A percentile compares a stretch with the other conserved stretches of the same genome.
phyloP scores from a whole-genome alignment of 2,888 invertebrate genomes.

The Pristionchus fissidentatus region DNA sequence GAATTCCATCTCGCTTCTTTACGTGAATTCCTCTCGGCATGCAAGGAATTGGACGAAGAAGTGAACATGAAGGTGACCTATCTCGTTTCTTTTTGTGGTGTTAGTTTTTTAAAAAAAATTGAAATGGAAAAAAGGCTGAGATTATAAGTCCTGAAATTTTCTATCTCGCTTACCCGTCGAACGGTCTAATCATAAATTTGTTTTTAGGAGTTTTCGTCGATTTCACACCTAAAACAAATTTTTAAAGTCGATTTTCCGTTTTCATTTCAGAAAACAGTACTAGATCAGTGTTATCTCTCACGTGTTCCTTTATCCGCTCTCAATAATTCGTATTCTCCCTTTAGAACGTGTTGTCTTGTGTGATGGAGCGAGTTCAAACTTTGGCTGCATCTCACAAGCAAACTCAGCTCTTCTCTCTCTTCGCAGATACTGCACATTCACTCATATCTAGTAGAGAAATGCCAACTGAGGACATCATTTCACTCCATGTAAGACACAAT shows the following conservation, averaged over 20 bases:
- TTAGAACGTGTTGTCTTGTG: slow-evolving; percentile 39
- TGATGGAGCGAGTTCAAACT: slow-evolving; percentile 43
- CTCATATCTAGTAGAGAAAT: slow-evolving; percentile 80
- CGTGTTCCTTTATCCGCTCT: too few relatives aligned
- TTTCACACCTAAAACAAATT: not conserved
- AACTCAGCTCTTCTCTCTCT: slow-evolving; percentile 89
- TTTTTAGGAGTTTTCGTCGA: too few relatives aligned
- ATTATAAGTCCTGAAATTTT: too few relatives aligned
- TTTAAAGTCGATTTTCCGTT: not conserved
- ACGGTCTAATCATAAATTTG: too few relatives aligned
- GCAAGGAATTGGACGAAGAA: slow-evolving; percentile 93
- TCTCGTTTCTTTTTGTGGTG: not conserved
- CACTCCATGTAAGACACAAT: slow-evolving; percentile 85
- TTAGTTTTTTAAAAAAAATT: not conserved
- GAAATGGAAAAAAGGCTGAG: not conserved
- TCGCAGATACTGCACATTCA: slow-evolving; percentile 79
- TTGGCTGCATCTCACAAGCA: slow-evolving; percentile 8
- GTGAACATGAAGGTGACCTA: slow-evolving; percentile 84
- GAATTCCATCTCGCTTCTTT: slow-evolving; percentile 97
- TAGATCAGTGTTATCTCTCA: too few relatives aligned
- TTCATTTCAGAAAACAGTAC: too few relatives aligned
- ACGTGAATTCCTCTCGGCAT: slow-evolving; percentile 94
- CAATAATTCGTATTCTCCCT: not conserved
- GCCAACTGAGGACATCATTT: slow-evolving; percentile 94
- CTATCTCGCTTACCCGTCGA: too few relatives aligned